These are phyloP conservation scores for Buceros bicornis DNA, from an alignment of 2,797 vertebrate genomes.

Conservation along the genomic window DNA sequence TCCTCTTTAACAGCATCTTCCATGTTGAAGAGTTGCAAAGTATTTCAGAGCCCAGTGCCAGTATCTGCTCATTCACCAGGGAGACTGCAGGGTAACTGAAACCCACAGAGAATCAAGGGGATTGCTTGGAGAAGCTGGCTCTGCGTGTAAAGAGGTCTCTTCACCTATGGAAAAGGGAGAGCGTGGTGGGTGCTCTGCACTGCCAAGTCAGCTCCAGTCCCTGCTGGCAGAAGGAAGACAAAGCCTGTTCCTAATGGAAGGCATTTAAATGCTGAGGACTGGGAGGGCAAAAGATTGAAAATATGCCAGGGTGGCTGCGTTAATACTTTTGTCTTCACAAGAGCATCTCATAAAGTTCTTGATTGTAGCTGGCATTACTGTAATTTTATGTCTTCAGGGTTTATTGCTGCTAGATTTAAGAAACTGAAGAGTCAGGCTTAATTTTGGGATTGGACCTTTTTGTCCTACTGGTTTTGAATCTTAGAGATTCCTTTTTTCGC, in stretches of 20 bases:
- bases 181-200: not conserved
- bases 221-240: not conserved
- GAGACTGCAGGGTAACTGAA: not conserved
- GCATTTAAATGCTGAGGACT: not conserved
- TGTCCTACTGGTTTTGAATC: not conserved
- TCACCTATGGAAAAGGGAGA: not conserved
- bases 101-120: not conserved
- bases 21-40: not conserved
- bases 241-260: not conserved
- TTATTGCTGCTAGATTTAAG: not conserved
- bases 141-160: not conserved
- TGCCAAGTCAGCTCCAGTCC: slow-evolving; percentile 1
- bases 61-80: not conserved
- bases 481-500: not conserved
- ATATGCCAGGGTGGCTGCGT: not conserved
- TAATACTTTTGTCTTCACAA: slow-evolving; percentile 7
- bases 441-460: not conserved
- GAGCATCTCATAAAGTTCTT: not conserved
- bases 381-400: not conserved
- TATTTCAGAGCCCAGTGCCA: not conserved
- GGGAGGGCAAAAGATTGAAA: not conserved
- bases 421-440: not conserved
- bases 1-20: not conserved
- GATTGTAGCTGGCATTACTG: not conserved
- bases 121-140: not conserved